Conservation (phyloP, 2,888 invertebrate species). For the Scaptomyza tumidula region DNA sequence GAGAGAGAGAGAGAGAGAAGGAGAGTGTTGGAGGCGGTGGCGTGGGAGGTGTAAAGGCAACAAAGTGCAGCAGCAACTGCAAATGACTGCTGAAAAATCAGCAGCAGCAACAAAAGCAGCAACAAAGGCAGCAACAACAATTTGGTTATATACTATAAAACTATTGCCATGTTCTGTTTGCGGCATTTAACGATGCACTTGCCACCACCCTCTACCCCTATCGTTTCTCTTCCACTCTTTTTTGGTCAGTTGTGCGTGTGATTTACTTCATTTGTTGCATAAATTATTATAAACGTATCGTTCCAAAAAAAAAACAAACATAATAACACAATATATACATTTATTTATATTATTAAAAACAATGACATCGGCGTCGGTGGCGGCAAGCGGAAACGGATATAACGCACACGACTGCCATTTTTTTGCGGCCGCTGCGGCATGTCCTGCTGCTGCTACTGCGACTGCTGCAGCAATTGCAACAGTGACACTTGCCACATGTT, state of each 20-base stretch:
- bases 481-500: constrained; percentile 70
- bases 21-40: background rate
- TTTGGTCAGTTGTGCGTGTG: constrained; percentile 58
- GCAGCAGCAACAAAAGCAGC: constrained; percentile 37
- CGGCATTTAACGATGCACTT: constrained; percentile 69
- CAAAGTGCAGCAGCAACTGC: constrained; percentile 70
- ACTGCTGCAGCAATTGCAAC: constrained; percentile 19
- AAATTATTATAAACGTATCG: constrained; percentile 72
- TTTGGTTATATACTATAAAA: constrained; percentile 50
- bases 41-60: constrained; percentile 59
- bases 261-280: constrained; percentile 71
- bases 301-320: constrained; percentile 42
- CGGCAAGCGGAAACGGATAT: constrained; percentile 58
- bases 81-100: constrained; percentile 64
- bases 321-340: constrained; percentile 13
- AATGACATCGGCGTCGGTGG: constrained; percentile 1
- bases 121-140: constrained; percentile 21
- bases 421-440: constrained; percentile 53
- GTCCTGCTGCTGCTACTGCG: constrained; percentile 19
- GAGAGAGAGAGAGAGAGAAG: background rate
- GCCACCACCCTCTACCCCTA: constrained; percentile 1
- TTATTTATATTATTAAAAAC: constrained; percentile 34
- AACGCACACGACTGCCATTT: constrained; percentile 43
- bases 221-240: background rate
- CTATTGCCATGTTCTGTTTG: constrained; percentile 78